These are phyloP conservation scores for Pteruthius melanotis DNA, from an alignment of 2,113 vertebrate genomes.

Conservation along the genomic window DNA sequence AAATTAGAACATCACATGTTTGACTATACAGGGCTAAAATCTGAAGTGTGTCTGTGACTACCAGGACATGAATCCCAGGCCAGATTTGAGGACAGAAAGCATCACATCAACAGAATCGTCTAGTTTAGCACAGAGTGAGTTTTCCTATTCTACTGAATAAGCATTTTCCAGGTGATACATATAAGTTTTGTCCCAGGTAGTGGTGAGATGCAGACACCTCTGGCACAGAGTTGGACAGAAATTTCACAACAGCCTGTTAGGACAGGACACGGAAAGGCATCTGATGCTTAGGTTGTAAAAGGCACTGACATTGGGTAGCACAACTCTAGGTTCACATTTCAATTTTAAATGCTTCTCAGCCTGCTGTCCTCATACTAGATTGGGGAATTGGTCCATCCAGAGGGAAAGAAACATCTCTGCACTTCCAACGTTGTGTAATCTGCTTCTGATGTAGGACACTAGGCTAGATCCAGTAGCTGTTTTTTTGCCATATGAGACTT, in stretches of 20 bases:
- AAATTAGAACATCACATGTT: neutral
- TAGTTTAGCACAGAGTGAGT: neutral
- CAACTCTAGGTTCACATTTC: neutral
- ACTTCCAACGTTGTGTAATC: neutral
- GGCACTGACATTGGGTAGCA: neutral
- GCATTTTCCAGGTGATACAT: neutral
- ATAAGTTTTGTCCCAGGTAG: neutral
- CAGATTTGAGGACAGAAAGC: neutral
- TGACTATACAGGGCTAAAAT: neutral
- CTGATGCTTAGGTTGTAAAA: neutral
- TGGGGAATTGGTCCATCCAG: neutral
- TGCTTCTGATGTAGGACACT: neutral
- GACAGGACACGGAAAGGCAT: neutral
- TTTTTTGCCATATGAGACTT: neutral
- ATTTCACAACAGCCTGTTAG: neutral
- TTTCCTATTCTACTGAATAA: neutral
- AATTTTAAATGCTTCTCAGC: neutral
- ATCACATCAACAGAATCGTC: neutral
- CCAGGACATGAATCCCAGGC: neutral
- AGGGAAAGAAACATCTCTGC: neutral
- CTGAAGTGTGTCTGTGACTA: neutral
- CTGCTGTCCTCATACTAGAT: neutral
- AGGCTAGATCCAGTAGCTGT: neutral
- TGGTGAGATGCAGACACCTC: neutral
- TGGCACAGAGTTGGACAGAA: neutral